phyloP scores from a whole-genome alignment of 2,797 vertebrate genomes.

The Euphonia xanthogaster region DNA sequence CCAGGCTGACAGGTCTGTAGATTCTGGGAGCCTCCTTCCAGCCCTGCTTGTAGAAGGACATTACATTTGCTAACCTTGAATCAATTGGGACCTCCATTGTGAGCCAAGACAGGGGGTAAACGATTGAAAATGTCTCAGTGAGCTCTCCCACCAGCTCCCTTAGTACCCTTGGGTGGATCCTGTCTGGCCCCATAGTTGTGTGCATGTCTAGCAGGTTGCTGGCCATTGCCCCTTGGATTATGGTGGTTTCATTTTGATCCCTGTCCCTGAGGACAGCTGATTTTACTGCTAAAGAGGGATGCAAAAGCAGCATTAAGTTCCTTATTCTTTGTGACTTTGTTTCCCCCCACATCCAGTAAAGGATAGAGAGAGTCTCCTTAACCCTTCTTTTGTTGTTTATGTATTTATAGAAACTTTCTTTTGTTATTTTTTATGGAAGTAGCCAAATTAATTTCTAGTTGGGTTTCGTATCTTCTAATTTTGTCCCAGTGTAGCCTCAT shows the following conservation, averaged over 20 bases:
- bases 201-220: not conserved
- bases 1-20: not conserved
- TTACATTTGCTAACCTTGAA: not conserved
- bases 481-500: not conserved
- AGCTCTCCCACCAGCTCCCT: not conserved
- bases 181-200: no score
- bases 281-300: not conserved
- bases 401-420: not conserved
- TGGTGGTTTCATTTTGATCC: not conserved
- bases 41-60: not conserved
- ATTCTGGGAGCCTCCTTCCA: not conserved
- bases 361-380: not conserved
- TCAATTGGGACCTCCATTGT: not conserved
- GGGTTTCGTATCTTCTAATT: not conserved
- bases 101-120: not conserved
- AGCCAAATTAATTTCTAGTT: not conserved
- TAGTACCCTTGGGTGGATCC: not conserved
- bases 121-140: not conserved
- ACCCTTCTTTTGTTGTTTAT: not conserved
- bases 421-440: not conserved
- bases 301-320: not conserved
- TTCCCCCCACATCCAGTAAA: accelerated
- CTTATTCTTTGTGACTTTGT: not conserved
- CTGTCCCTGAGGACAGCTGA: not conserved
- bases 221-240: not conserved